Evolutionary conservation across 2,797 vertebrate genomes (phyloP).

Genomic region (Gymnocypris eckloni): DNA sequence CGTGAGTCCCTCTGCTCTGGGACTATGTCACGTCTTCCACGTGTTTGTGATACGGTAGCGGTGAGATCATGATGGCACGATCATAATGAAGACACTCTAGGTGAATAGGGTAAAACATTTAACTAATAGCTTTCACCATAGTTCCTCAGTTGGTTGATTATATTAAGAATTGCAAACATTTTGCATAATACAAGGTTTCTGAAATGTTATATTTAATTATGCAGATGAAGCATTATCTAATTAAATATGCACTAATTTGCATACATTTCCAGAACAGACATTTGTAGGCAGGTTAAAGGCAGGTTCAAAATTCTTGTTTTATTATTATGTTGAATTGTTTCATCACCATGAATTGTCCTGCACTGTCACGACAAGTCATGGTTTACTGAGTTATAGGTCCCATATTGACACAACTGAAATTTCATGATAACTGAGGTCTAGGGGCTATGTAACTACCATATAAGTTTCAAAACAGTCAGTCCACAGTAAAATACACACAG

Average conservation of each 20-base stretch:
- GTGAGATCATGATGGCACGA: neutral
- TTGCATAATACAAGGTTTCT: neutral
- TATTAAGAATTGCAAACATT: neutral
- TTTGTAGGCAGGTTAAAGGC: neutral
- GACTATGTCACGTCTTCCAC: neutral
- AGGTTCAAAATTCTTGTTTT: neutral
- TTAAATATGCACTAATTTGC: no score
- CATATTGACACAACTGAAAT: no score
- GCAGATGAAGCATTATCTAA: neutral
- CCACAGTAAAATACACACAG: no score
- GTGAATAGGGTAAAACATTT: neutral
- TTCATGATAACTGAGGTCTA: no score
- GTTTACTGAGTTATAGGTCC: no score
- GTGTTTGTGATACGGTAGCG: slow-evolving; percentile 19
- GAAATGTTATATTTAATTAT: neutral
- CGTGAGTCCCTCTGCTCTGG: neutral
- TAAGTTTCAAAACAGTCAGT: no score
- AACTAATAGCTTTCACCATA: neutral
- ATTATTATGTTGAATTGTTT: neutral
- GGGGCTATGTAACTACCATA: no score
- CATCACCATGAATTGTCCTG: no score
- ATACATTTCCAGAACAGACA: no score
- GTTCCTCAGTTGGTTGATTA: neutral
- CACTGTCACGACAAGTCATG: no score
- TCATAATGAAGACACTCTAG: no score